Evolutionary conservation across 1,140 invertebrate genomes (phyloP).

Genomic region (Eumaeus atala): DNA sequence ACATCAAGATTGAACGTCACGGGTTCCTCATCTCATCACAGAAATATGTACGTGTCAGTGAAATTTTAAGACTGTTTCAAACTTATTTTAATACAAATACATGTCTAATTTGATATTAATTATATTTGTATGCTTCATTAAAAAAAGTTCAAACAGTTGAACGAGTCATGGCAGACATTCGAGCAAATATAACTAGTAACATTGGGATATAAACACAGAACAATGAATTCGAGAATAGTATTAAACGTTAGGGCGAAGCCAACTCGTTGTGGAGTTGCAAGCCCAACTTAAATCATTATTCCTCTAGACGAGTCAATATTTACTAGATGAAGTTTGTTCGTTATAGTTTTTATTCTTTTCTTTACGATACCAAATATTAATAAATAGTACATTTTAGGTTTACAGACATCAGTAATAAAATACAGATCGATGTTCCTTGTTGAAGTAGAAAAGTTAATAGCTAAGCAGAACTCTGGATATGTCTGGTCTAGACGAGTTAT

Average conservation of each 20-base stretch:
- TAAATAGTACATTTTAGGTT: slow-evolving; percentile 48
- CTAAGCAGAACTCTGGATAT: slow-evolving; percentile 47
- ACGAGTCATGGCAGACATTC: slow-evolving; percentile 17
- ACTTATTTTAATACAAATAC: too few species aligned
- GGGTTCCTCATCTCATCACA: too few species aligned
- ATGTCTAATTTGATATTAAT: too few species aligned
- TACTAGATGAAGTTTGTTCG: slow-evolving; percentile 52
- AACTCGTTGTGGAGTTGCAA: slow-evolving; percentile 19
- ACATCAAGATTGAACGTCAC: too few species aligned
- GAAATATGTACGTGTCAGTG: too few species aligned
- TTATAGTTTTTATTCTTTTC: slow-evolving; percentile 57
- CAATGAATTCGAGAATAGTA: slow-evolving; percentile 28
- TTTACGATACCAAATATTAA: slow-evolving; percentile 57
- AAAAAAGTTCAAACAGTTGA: neutral
- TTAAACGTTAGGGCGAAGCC: slow-evolving; percentile 24
- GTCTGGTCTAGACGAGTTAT: slow-evolving; percentile 68
- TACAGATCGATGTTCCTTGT: slow-evolving; percentile 43
- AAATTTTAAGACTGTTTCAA: too few species aligned
- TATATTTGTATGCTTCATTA: too few species aligned
- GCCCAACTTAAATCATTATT: slow-evolving; percentile 27
- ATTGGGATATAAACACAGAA: slow-evolving; percentile 22
- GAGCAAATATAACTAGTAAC: slow-evolving; percentile 19
- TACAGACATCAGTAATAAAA: slow-evolving; percentile 50
- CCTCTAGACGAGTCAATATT: slow-evolving; percentile 52
- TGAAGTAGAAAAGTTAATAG: slow-evolving; percentile 56